Percentiles rank a stretch among this genome's conserved stretches.
Evolutionary conservation across 2,113 vertebrate species (phyloP).

Genomic region (Scatophagus argus): DNA sequence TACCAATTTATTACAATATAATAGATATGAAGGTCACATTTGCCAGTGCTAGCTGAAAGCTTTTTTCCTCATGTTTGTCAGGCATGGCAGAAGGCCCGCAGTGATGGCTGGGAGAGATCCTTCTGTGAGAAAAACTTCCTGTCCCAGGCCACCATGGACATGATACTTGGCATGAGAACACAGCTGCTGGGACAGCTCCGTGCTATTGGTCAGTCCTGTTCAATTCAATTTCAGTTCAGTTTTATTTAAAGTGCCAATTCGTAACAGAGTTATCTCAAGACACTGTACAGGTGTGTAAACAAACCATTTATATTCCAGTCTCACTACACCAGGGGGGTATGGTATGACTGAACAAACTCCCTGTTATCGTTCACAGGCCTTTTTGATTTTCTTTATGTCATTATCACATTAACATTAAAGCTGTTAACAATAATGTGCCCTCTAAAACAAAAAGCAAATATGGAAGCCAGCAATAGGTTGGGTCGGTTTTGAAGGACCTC

Average conservation of each 20-base stretch:
- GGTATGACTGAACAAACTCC: background rate
- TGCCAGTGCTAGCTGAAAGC: background rate
- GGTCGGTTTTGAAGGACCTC: background rate
- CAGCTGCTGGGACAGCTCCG: constrained; percentile 95
- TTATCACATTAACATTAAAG: background rate
- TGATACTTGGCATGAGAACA: constrained; percentile 94
- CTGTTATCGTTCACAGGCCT: no score
- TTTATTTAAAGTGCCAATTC: no score
- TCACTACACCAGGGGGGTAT: background rate
- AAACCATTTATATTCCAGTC: background rate
- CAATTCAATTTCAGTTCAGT: no score
- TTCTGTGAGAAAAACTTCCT: constrained; percentile 98
- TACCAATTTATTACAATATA: background rate
- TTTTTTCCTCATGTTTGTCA: constrained; percentile 57
- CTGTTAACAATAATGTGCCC: background rate
- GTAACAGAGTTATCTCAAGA: no score
- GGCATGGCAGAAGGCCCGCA: constrained; percentile 96
- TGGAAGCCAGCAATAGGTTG: background rate
- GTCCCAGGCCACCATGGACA: constrained; percentile 96
- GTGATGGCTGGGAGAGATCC: constrained; percentile 92
- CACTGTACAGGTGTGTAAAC: no score
- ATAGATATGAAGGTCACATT: background rate
- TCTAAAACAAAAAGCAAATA: background rate
- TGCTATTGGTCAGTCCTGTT: constrained; percentile 88
- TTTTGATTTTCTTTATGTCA: no score